Conservation (phyloP, 2,113 vertebrate genomes). For the Pogonocichla stellata region DNA sequence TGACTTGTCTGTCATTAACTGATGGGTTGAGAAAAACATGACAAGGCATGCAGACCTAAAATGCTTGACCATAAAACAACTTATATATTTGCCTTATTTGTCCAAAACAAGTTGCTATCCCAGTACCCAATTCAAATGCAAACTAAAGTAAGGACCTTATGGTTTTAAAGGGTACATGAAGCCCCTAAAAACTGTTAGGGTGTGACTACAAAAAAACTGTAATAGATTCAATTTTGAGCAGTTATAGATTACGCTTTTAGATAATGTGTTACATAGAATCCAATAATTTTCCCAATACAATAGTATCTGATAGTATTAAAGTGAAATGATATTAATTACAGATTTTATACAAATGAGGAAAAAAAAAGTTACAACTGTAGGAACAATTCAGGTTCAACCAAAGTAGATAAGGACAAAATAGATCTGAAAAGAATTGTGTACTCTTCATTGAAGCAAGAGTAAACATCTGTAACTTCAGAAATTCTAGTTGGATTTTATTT, state of each 20-base stretch:
- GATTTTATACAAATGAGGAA: neutral
- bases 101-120: neutral
- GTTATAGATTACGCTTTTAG: neutral
- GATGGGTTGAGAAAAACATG: neutral
- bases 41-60: neutral
- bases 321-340: neutral
- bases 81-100: neutral
- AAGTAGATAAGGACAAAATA: neutral
- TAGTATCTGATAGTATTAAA: neutral
- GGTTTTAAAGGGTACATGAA: neutral
- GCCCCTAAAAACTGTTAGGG: neutral
- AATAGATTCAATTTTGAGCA: neutral
- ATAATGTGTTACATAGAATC: neutral
- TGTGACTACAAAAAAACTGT: neutral
- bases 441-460: neutral
- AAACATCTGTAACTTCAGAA: neutral
- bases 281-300: neutral
- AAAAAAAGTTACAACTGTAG: neutral
- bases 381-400: neutral
- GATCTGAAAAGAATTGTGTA: neutral
- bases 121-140: neutral
- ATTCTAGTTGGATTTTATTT: neutral
- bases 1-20: neutral
- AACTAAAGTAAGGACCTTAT: neutral
- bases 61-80: neutral